phyloP scores from a whole-genome alignment of 2,113 vertebrate genomes.

The Atherinomorus stipes region DNA sequence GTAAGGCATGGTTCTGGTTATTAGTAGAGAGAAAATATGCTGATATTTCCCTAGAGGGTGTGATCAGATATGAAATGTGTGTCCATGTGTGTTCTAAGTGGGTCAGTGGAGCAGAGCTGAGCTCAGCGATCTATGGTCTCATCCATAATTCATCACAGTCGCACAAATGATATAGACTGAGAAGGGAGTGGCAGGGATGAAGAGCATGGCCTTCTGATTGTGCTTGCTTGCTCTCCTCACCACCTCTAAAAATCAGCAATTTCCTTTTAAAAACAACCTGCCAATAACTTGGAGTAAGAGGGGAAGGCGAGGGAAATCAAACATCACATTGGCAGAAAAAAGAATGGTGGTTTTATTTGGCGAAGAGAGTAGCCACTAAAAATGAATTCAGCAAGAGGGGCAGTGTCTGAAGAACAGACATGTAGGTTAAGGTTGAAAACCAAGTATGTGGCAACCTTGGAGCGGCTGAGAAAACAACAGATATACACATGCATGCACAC shows the following conservation, averaged over 20 bases:
- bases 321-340: conserved; percentile 14
- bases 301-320: conserved; percentile 39
- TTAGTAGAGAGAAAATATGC: conserved; percentile 50
- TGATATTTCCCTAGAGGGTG: conserved; percentile 49
- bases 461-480: conserved; percentile 72
- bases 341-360: conserved; percentile 1
- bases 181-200: conserved; percentile 68
- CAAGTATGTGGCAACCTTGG: conserved; percentile 49
- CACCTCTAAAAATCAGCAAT: conserved; percentile 36
- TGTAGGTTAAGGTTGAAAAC: conserved; percentile 66
- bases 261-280: conserved; percentile 60
- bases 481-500: conserved; percentile 40
- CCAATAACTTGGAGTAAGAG: conserved; percentile 1
- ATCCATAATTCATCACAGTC: conserved; percentile 77
- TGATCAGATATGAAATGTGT: conserved; percentile 62
- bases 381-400: neutral
- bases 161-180: conserved; percentile 60
- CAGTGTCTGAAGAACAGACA: conserved; percentile 30
- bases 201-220: conserved; percentile 25
- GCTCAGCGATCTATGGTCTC: conserved; percentile 74
- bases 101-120: conserved; percentile 78
- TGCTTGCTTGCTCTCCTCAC: conserved; percentile 25
- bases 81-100: conserved; percentile 63
- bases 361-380: neutral
- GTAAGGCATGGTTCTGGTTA: conserved; percentile 22